Evolutionary conservation across 2,888 invertebrate genomes (phyloP), one percentile per base, ranked within the genome.

Genomic region (Barypeithes pellucidus): DNA sequence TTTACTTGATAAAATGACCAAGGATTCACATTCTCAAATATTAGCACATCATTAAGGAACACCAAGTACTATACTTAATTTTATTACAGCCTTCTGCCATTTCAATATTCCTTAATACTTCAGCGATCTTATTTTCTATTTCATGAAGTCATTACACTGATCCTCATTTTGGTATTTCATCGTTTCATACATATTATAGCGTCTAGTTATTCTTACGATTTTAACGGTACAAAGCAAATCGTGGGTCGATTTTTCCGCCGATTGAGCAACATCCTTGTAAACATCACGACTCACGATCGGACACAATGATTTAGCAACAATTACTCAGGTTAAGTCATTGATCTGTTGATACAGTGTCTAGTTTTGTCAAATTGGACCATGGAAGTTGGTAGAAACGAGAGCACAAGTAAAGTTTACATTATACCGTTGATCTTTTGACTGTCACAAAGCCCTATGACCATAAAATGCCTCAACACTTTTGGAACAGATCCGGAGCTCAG

Each of bases 191-290:
- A 59, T 59, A 59, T n/a, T 57, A 18, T n/a, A 41, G 41, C 41
- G 20, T 54, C 14, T 59, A 71, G 47, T 66, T 41, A 72, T 72
- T 67, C 52, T 47, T 66, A 52, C 60, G 7, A 41, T 72, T 67
- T 67, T 67, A 72, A 72, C 72, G 67, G 72, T 72, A 67, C 50
- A 52, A 24, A 36, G 60, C 60, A 50, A 66, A 67, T 72, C 72
- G 72, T 73, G 73, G 63, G 68, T 59, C 62, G 67, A 63, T 68
- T 73, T 73, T 73, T 68, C 63, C 57, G 33, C 47, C 68, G 57
- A 73, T 73, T 73, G 68, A 73, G 63, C 68, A 73, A 73, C 68
- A 67, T 68, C 73, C 68, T 73, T 68, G 73, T 73, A 73, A 73
- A 73, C 68, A 73, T 73, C 73, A 73, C 73, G 73, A 73, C 63